Percentiles rank a stretch among this genome's conserved stretches.
Conservation (phyloP, 2,888 invertebrate genomes). For the Uropetala carovei region DNA sequence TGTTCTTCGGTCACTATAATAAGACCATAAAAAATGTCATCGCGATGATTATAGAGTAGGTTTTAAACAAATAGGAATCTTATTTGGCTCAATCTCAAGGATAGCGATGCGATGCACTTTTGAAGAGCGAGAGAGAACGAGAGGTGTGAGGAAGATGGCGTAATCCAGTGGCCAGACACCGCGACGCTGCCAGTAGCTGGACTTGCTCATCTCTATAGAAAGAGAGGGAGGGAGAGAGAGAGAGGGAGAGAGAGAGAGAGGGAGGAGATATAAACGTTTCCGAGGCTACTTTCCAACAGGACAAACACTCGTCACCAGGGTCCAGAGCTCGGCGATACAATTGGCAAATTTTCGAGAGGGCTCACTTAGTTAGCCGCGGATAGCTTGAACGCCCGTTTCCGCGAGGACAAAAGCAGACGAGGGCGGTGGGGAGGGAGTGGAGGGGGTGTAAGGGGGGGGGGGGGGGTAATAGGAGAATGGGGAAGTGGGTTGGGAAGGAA, state of each 20-base stretch:
- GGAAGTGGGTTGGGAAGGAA: too few relatives aligned
- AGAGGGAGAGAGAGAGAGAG: not conserved
- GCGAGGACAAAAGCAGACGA: not conserved
- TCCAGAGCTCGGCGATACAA: not conserved
- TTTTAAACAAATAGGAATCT: constrained; percentile 18
- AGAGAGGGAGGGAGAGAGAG: not conserved
- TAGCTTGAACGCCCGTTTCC: not conserved
- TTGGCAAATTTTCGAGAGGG: not conserved
- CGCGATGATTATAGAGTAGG: not conserved
- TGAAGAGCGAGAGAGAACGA: not conserved
- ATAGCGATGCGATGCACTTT: constrained; percentile 2
- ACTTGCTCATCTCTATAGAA: not conserved
- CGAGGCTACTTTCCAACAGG: not conserved
- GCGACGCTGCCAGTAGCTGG: not conserved
- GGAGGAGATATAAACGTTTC: not conserved
- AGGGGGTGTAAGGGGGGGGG: too few relatives aligned
- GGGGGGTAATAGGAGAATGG: too few relatives aligned
- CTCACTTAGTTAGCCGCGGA: not conserved
- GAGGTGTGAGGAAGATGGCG: not conserved
- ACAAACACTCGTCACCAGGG: not conserved
- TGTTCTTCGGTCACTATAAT: not conserved
- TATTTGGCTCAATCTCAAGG: not conserved
- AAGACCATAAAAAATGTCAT: not conserved
- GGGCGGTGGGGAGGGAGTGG: not conserved
- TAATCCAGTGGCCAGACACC: not conserved